Evolutionary conservation across 2,888 invertebrate species (phyloP).

Genomic region (Trimorus sp.): DNA sequence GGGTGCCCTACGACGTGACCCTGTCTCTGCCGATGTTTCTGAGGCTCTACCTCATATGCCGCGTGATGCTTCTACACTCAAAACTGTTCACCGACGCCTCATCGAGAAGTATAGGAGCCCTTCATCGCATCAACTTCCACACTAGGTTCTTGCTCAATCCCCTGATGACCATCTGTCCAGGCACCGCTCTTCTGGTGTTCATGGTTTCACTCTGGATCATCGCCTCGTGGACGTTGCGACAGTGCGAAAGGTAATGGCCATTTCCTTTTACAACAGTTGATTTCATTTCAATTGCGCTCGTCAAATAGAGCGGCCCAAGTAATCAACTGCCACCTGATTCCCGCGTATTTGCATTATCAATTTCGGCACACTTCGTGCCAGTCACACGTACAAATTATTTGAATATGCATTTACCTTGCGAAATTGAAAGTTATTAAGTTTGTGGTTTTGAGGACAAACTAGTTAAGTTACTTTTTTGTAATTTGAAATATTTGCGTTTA

Average conservation of each 20-base stretch:
- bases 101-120: conserved; percentile 97
- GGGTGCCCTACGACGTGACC: conserved; percentile 97
- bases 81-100: conserved; percentile 99
- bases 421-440: too few relatives aligned
- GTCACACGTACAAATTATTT: too few relatives aligned
- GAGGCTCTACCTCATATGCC: conserved; percentile 98
- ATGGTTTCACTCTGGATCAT: conserved; percentile 99
- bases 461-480: too few relatives aligned
- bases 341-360: too few relatives aligned
- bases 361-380: too few relatives aligned
- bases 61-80: conserved; percentile 99
- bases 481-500: too few relatives aligned
- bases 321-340: conserved; percentile 1
- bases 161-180: conserved; percentile 99
- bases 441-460: too few relatives aligned
- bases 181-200: conserved; percentile 97
- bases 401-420: too few relatives aligned
- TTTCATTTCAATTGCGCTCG: neutral
- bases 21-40: conserved; percentile 99
- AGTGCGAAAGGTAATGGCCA: conserved; percentile 95
- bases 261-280: neutral
- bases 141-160: conserved; percentile 98
- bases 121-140: conserved; percentile 99
- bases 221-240: conserved; percentile 99
- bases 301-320: neutral